Conservation (phyloP, 2,797 vertebrate species). For the Australoheros facetus region DNA sequence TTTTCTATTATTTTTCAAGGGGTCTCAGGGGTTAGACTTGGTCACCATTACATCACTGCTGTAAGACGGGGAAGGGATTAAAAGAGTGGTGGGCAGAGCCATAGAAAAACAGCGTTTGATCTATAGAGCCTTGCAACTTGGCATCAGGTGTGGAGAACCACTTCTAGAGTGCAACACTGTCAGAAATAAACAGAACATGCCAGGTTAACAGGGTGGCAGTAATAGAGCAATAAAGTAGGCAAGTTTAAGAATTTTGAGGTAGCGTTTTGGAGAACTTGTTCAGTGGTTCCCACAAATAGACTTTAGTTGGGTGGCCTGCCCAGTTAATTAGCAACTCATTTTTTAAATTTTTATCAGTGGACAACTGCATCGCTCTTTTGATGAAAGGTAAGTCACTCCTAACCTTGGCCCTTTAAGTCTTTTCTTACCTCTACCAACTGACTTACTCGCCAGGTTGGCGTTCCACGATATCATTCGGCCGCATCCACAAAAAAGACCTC, state of each 20-base stretch:
- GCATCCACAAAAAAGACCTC: not conserved
- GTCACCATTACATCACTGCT: conserved; percentile 76
- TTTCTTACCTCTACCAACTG: fast-evolving
- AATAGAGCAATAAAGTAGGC: conserved; percentile 12
- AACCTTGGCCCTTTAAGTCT: not conserved
- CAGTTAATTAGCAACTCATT: not conserved
- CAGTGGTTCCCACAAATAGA: not conserved
- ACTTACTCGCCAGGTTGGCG: fast-evolving
- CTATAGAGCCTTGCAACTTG: not conserved
- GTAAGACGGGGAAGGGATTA: conserved; percentile 47
- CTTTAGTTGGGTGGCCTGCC: not conserved
- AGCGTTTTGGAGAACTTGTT: conserved; percentile 10
- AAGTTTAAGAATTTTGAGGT: conserved; percentile 15
- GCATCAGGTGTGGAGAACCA: not conserved
- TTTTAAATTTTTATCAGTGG: not conserved
- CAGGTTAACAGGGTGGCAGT: conserved; percentile 31
- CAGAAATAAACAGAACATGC: not conserved
- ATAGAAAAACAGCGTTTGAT: conserved; percentile 39
- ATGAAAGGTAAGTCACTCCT: not conserved
- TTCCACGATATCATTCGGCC: not conserved
- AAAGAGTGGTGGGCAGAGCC: conserved; percentile 49
- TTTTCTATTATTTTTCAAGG: conserved; percentile 51
- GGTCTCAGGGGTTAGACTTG: conserved; percentile 58
- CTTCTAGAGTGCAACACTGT: conserved; percentile 11
- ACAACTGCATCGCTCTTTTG: not conserved